A percentile compares a stretch with the other conserved stretches of the same genome.
Conservation (phyloP, 2,888 invertebrate species). For the Cantharis lateralis region DNA sequence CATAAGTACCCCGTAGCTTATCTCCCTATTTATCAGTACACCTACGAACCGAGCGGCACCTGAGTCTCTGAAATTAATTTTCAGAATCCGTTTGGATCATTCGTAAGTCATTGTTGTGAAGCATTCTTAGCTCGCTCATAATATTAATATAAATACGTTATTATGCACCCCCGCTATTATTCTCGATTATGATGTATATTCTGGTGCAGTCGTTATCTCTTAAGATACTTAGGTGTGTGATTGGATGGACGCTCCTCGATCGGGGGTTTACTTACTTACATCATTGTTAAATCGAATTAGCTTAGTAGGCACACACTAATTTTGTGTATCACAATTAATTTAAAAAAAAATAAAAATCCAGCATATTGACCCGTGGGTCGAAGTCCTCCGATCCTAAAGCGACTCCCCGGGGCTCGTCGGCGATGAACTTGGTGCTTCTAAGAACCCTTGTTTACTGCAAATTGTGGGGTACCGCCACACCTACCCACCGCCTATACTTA, state of each 20-base stretch:
- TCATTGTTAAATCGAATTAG: conserved; percentile 12
- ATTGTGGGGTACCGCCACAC: conserved; percentile 44
- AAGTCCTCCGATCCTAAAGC: conserved; percentile 23
- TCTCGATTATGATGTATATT: conserved; percentile 46
- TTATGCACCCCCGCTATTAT: conserved; percentile 41
- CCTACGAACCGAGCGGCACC: conserved; percentile 48
- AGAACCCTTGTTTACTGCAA: conserved; percentile 44
- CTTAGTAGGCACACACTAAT: background rate
- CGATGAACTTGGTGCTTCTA: conserved; percentile 38
- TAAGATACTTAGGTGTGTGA: conserved; percentile 31
- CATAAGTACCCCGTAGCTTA: conserved; percentile 44
- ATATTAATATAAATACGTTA: conserved; percentile 47
- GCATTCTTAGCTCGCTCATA: conserved; percentile 43
- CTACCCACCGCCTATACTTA: conserved; percentile 39
- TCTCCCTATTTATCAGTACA: conserved; percentile 45
- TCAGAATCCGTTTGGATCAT: conserved; percentile 47
- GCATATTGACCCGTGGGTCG: conserved; percentile 22
- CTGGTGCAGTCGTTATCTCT: conserved; percentile 35
- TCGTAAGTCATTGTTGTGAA: conserved; percentile 45
- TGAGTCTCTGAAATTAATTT: conserved; percentile 49
- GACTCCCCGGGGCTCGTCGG: conserved; percentile 34
- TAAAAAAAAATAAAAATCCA: conserved; percentile 12
- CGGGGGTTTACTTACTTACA: conserved; percentile 2
- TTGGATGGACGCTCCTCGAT: conserved; percentile 25
- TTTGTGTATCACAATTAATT: background rate